Conservation (phyloP, 2,113 vertebrate species). For the Dipodomys stephensi region DNA sequence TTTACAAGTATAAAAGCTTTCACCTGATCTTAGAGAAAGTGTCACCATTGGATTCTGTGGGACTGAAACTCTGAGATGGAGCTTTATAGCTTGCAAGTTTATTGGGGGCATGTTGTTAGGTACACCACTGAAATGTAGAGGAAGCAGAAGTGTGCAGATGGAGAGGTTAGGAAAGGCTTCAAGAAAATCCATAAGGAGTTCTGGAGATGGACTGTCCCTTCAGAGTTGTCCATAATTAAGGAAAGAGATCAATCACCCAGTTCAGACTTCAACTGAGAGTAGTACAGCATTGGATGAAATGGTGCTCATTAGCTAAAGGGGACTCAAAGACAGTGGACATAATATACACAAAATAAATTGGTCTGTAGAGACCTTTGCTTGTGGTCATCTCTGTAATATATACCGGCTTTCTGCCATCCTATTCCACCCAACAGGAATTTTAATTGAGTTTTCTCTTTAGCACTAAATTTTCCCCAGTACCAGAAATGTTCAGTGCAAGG, state of each 20-base stretch:
- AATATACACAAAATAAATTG: background rate
- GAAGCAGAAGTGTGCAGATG: background rate
- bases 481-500: constrained; percentile 47
- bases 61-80: constrained; percentile 6
- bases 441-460: constrained; percentile 41
- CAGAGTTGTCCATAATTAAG: constrained; percentile 1
- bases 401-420: background rate
- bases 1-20: background rate
- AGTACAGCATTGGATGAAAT: background rate
- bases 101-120: background rate
- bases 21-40: background rate
- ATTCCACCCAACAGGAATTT: background rate
- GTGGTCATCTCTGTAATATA: constrained; percentile 47
- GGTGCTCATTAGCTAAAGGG: background rate
- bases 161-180: background rate
- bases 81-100: background rate
- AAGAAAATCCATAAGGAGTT: background rate
- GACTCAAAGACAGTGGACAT: background rate
- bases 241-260: background rate
- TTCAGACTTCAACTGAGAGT: background rate
- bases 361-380: constrained; percentile 25
- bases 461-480: constrained; percentile 30
- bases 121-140: background rate
- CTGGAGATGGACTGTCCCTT: background rate
- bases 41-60: background rate